Evolutionary conservation across 1,140 invertebrate species (phyloP), one percentile per base, ranked within the genome.

Genomic region (Magallana angulata): DNA sequence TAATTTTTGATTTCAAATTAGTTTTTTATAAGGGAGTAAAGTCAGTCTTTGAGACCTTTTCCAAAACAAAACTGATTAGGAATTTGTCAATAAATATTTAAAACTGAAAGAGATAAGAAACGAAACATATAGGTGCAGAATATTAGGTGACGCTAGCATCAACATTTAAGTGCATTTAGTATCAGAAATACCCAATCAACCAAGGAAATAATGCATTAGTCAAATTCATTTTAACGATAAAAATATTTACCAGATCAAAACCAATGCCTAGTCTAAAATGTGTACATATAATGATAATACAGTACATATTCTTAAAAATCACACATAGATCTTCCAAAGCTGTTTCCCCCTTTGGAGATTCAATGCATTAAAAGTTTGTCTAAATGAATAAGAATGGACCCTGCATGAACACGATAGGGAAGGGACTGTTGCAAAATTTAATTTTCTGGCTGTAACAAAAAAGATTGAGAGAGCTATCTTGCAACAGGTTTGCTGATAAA

Each of bases 241-340:
- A 9, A 24, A 76, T 76, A 76, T 11, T 76, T 76, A 76, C 68
- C 68, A 76, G 68, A 36, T 30, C 68, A 76, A 48, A 76, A 76
- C 36, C 18, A 76, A 76, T 76, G 18, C 36, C 68, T 76, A 76
- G 68, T 30, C 60, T 30, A 76, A 76, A 71, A 76, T 30, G 68
- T 30, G 14, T 76, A 76, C 24, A 48, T 71, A 9, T 30, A 24
- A 76, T 48, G 36, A 48, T 48, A 48, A 48, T 48, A 48, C 36
- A 48, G 36, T 4, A 48, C 36, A 48, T 48, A 48, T 48, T 4
- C 36, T 48, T 48, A 48, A 48, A 24, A 48, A 48, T 48, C 36
- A 48, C 36, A 48, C 36, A 48, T 48, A 48, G 36, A 48, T 48
- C 36, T 4, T 48, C 36, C 36, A 48, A 48, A 48, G 36, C 5